phyloP scores from a whole-genome alignment of 2,797 vertebrate genomes.

The Crenuchus spilurus region DNA sequence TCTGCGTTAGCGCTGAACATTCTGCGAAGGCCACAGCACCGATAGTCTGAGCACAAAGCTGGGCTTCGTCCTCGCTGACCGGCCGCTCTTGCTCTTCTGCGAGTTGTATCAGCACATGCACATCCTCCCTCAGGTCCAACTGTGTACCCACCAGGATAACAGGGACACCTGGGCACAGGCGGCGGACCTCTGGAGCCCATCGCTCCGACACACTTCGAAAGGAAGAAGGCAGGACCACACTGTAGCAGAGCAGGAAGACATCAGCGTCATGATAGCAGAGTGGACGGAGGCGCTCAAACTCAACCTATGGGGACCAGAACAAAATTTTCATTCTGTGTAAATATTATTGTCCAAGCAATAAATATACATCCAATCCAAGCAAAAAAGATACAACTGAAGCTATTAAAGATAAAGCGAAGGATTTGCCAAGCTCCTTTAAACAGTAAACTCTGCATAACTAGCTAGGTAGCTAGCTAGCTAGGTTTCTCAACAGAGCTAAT shows the following conservation, averaged over 20 bases:
- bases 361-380: too few species aligned
- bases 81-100: conserved; percentile 84
- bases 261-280: conserved; percentile 87
- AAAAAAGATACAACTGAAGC: too few species aligned
- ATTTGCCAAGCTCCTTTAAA: too few species aligned
- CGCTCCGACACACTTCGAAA: conserved; percentile 82
- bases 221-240: conserved; percentile 84
- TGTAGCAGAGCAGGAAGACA: conserved; percentile 92
- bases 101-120: conserved; percentile 87
- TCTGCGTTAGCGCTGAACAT: conserved; percentile 77
- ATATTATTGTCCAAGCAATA: too few species aligned
- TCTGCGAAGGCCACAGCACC: conserved; percentile 73
- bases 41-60: conserved; percentile 79
- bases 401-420: too few species aligned
- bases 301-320: conserved; percentile 59
- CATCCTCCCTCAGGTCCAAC: conserved; percentile 87
- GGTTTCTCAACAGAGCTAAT: too few species aligned
- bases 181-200: conserved; percentile 86
- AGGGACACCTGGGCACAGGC: conserved; percentile 81
- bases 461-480: too few species aligned
- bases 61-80: conserved; percentile 80
- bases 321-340: too few species aligned
- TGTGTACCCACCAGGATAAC: conserved; percentile 89
- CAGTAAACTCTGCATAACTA: too few species aligned
- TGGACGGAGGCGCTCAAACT: conserved; percentile 80